Evolutionary conservation across 2,888 invertebrate genomes (phyloP).

Genomic region (Margaritifera margaritifera): DNA sequence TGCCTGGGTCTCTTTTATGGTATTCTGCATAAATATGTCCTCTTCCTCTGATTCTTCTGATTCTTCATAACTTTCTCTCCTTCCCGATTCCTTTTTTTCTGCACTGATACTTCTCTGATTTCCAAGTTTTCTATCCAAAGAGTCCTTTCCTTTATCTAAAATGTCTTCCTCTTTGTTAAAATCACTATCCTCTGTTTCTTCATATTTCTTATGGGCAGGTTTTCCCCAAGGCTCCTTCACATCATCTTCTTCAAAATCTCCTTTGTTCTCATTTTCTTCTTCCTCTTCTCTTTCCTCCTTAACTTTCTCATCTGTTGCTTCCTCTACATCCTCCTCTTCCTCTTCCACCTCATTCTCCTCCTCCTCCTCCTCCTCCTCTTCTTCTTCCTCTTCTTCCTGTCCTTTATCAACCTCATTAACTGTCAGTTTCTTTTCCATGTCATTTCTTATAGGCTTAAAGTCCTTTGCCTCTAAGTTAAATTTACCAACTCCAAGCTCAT

Average conservation of each 20-base stretch:
- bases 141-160: no score
- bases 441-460: not conserved
- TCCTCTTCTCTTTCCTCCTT: conserved; percentile 8
- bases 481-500: conserved; percentile 9
- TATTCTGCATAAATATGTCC: no score
- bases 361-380: not conserved
- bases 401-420: conserved; percentile 3
- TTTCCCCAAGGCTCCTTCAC: not conserved
- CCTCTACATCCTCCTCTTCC: not conserved
- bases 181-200: conserved; percentile 1
- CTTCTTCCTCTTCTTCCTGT: not conserved
- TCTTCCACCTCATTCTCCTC: not conserved
- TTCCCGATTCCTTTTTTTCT: no score
- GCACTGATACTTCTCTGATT: no score
- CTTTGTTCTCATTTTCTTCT: conserved; percentile 4
- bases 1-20: no score
- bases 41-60: no score
- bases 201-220: not conserved
- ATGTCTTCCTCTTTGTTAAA: no score
- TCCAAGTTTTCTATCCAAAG: no score
- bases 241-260: not conserved
- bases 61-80: no score
- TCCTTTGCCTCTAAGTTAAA: conserved; percentile 23
- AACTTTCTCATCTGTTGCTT: not conserved
- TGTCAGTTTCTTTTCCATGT: not conserved